Evolutionary conservation across 2,797 vertebrate species (phyloP), one percentile per base, ranked within the genome.

Genomic region (Poeciliopsis gracilis): DNA sequence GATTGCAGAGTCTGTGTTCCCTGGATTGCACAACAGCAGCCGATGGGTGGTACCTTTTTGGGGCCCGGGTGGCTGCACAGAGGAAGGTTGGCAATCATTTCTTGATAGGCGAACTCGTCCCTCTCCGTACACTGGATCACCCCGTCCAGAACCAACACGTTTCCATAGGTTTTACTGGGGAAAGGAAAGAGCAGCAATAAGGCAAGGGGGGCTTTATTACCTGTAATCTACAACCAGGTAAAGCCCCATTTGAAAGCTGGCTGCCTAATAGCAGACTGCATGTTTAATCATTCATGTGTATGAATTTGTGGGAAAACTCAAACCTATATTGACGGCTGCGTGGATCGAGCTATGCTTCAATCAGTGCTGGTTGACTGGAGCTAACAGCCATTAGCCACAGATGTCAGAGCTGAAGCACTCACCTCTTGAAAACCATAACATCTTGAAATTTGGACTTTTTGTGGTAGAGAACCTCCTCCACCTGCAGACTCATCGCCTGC

Each of bases 101-200:
- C 98, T 82, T 99, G 98, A 90, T 99, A 99, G 51, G 98, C 97
- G 91, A 99, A 99, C 91, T 99, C 98, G 66, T 99, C 98, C 47
- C 98, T 94, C 90, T 99, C 98, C 0, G 98, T 99, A 93, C 98
- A 99, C 89, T 99, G 98, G 91, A 99, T 99, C 79, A 99, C 97
- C n/a, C 98, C 98, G 82, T 99, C 98, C 90, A 99, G 91, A 80
- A 99, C 96, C 89, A 99, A 89, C 57, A 99, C 97, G 63, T 99
- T 99, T 25, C 98, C 98, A 67, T 99, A 99, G 12, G 97, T 97
- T 94, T 99, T 99, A 93, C 98, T 99, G 95, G 5, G 84, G 81
- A 86, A 18, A 5, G 11, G 43, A 4, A 28, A 16, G 13, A 7
- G 59, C 0, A 83, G 13, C 30, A 71, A 8, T 13, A 69, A 45